Percentiles rank a stretch among this genome's conserved stretches.
Conservation (phyloP, 2,113 vertebrate genomes). For the Xyrauchen texanus region DNA sequence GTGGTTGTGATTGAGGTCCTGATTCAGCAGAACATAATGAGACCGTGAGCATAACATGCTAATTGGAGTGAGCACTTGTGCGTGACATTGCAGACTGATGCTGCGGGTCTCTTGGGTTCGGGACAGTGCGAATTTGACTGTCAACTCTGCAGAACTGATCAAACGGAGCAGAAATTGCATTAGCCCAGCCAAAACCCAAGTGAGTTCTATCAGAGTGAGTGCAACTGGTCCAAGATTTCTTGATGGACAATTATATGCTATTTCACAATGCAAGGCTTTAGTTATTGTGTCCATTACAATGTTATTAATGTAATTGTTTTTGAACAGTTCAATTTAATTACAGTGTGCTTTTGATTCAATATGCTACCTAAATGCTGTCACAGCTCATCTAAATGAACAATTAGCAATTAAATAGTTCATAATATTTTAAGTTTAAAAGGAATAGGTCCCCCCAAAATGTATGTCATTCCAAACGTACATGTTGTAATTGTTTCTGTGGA, state of each 20-base stretch:
- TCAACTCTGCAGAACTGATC: neutral
- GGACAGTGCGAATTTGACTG: neutral
- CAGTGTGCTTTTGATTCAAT: no score
- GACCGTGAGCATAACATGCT: slow-evolving; percentile 49
- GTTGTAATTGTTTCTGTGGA: no score
- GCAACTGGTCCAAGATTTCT: neutral
- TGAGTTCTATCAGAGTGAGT: neutral
- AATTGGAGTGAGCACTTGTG: slow-evolving; percentile 55
- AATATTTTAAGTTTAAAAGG: no score
- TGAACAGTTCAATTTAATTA: slow-evolving; percentile 8
- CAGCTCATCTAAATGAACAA: no score
- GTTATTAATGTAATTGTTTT: neutral
- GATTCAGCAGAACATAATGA: slow-evolving; percentile 57
- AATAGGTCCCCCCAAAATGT: no score
- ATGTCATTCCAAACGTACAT: no score
- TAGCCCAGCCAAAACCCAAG: slow-evolving; percentile 7
- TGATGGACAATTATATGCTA: neutral
- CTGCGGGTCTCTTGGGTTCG: neutral
- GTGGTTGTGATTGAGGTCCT: slow-evolving; percentile 43
- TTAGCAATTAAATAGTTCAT: no score
- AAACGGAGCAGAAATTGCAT: slow-evolving; percentile 9
- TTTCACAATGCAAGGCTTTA: neutral
- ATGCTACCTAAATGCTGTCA: no score
- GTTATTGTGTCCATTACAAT: neutral
- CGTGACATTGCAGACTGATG: slow-evolving; percentile 48